Conservation (phyloP, 53 echinoderm and acorn worm genomes). For the Holothuria leucospilota region DNA sequence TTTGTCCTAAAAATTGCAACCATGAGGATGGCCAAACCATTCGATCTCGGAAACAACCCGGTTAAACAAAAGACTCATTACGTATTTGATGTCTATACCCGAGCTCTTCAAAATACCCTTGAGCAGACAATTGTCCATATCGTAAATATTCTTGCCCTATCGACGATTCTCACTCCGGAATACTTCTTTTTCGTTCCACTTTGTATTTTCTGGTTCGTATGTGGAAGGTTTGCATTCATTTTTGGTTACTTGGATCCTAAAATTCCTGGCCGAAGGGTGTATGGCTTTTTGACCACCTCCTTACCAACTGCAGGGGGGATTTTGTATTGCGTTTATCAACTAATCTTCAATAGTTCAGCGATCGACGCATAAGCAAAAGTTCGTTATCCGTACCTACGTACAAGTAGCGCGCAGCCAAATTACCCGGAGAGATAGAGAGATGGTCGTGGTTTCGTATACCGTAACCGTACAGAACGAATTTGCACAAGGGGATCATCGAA, state of each 20-base stretch:
- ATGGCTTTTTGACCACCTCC: conserved; percentile 62
- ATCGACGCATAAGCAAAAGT: too few species aligned
- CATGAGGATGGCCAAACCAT: conserved; percentile 12
- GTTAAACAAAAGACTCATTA: conserved; percentile 19
- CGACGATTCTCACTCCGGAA: conserved; percentile 55
- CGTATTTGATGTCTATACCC: conserved; percentile 37
- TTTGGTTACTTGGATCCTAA: conserved; percentile 58
- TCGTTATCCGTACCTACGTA: too few species aligned
- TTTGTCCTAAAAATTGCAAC: conserved; percentile 13
- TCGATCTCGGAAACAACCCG: conserved; percentile 19
- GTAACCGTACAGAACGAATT: too few species aligned
- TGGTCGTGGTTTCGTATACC: too few species aligned
- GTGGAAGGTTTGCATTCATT: conserved; percentile 55
- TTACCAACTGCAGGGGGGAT: conserved; percentile 51
- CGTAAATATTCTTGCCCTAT: conserved; percentile 49
- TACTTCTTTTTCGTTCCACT: conserved; percentile 66
- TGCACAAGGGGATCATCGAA: too few species aligned
- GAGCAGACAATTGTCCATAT: conserved; percentile 72
- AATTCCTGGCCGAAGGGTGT: conserved; percentile 32
- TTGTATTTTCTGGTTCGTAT: conserved; percentile 62
- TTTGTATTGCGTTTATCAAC: conserved; percentile 30
- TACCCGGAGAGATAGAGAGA: too few species aligned
- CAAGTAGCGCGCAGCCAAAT: too few species aligned
- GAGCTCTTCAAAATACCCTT: conserved; percentile 78
- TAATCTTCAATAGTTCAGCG: too few species aligned